phyloP scores from a whole-genome alignment of 2,888 invertebrate genomes.

The Drosophila fungiperda region DNA sequence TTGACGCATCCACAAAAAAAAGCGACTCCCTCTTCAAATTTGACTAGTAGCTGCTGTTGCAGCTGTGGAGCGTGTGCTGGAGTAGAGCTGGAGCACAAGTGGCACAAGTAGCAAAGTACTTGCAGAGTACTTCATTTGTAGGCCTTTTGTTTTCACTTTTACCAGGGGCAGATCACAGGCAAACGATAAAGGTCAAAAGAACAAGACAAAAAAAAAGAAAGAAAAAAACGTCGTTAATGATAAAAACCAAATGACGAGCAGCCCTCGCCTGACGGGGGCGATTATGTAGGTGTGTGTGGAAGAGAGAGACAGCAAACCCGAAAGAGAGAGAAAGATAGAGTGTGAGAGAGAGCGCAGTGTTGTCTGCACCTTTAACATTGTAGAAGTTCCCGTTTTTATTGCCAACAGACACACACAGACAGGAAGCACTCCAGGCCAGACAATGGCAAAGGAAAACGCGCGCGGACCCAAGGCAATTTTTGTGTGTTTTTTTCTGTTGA shows the following conservation, averaged over 20 bases:
- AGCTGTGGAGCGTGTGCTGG: slow-evolving; percentile 6
- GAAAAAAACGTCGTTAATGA: slow-evolving; percentile 77
- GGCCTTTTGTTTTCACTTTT: slow-evolving; percentile 62
- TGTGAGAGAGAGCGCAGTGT: not conserved
- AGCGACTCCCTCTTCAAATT: not conserved
- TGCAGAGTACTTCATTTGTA: slow-evolving; percentile 37
- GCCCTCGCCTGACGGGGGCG: slow-evolving; percentile 63
- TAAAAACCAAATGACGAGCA: slow-evolving; percentile 78
- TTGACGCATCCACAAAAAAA: no score
- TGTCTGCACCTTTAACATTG: slow-evolving; percentile 51
- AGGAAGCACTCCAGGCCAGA: slow-evolving; percentile 66
- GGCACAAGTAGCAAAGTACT: slow-evolving; percentile 40
- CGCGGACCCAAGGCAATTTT: slow-evolving; percentile 46
- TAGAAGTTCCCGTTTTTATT: slow-evolving; percentile 72
- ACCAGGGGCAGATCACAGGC: slow-evolving; percentile 58
- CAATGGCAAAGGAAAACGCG: slow-evolving; percentile 35
- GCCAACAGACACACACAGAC: slow-evolving; percentile 49
- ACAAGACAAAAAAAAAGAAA: slow-evolving; percentile 38
- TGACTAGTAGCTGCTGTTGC: slow-evolving; percentile 10
- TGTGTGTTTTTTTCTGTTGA: not conserved
- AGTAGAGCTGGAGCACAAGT: slow-evolving; percentile 5
- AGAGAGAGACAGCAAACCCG: not conserved
- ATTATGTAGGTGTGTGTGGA: slow-evolving; percentile 35
- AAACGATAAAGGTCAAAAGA: slow-evolving; percentile 55
- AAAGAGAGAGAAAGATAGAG: not conserved